Evolutionary conservation across 2,888 invertebrate species (phyloP), one percentile per base, ranked within the genome.

Genomic region (Callimorpha dominula): DNA sequence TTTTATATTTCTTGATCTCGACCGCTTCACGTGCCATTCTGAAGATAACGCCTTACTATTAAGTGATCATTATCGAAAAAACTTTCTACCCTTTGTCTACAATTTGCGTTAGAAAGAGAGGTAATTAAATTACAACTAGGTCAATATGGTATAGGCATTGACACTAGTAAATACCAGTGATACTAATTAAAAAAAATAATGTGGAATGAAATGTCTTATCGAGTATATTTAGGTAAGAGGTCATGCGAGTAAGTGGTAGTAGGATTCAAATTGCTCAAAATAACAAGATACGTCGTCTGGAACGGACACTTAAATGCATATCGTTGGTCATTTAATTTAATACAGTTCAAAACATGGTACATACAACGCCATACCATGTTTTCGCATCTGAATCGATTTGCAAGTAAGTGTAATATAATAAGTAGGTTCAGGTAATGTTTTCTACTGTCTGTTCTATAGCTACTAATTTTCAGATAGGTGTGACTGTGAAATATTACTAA

Each of bases 361-460:
- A 46, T 46, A 46, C 1, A 46, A 31, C 31, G 2, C 31, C 31
- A 31, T 31, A 4, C 4, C 11, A 57, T 20, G 20, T 57, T 20
- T 20, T 20, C 11, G 57, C 20, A 20, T 20, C 12, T 4, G 20
- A 4, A 31, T 60, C 84, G 88, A 89, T 88, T 89, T 88, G 88
- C 90, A 89, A 88, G 87, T 85, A 90, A 91, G 89, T 91, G 88
- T 88, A 69, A 1, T 72, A 88, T 87, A 87, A 86, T 78, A 85
- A 83, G 84, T 74, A 80, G 80, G 81, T 80, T 81, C 71, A 77
- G 80, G 76, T 81, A 84, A 82, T 84, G 80, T 83, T 80, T 77
- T 78, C 81, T 86, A 85, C 82, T 76, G 73, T 78, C 73, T 76
- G 76, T 81, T 71, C 69, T 46, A 75, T 75, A 76, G 77, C 83